phyloP scores from a whole-genome alignment of 2,888 invertebrate species.

The Hirtodrosophila duncani region DNA sequence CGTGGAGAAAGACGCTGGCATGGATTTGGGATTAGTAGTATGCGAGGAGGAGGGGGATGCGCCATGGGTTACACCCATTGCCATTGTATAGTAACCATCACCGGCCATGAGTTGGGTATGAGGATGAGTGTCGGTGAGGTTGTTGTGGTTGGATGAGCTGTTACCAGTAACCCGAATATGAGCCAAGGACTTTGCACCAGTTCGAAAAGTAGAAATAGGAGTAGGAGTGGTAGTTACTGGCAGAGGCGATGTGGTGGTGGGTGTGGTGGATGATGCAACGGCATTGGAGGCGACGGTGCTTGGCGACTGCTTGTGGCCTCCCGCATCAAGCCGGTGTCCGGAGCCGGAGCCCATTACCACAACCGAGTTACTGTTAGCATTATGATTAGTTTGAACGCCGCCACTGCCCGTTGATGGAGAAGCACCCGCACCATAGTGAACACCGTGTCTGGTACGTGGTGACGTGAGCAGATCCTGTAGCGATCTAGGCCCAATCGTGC shows the following conservation, averaged over 20 bases:
- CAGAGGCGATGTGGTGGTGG: slow-evolving; percentile 57
- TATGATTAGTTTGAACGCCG: slow-evolving; percentile 29
- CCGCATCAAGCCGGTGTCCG: slow-evolving; percentile 33
- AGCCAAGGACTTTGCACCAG: slow-evolving; percentile 55
- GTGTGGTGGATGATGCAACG: slow-evolving; percentile 53
- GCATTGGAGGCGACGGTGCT: slow-evolving; percentile 20
- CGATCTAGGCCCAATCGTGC: slow-evolving; percentile 46
- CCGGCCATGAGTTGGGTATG: slow-evolving; percentile 49
- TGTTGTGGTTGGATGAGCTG: slow-evolving; percentile 22
- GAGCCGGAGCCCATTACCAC: slow-evolving; percentile 70
- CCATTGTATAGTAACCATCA: slow-evolving; percentile 53
- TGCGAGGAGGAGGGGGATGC: slow-evolving; percentile 28
- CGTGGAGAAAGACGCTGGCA: slow-evolving; percentile 42
- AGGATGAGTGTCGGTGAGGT: slow-evolving; percentile 17
- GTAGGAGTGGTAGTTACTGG: slow-evolving; percentile 77
- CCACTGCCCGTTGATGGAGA: slow-evolving; percentile 21
- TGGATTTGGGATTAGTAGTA: slow-evolving; percentile 57
- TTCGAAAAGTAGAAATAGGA: slow-evolving; percentile 62
- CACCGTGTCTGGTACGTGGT: slow-evolving; percentile 59
- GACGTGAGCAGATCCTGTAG: slow-evolving; percentile 74
- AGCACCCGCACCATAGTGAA: slow-evolving; percentile 44
- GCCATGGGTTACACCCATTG: slow-evolving; percentile 56
- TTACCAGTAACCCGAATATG: slow-evolving; percentile 41
- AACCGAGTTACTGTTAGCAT: slow-evolving; percentile 62
- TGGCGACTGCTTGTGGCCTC: slow-evolving; percentile 22